Evolutionary conservation across 2,888 invertebrate genomes (phyloP), one percentile per base, ranked within the genome.

Genomic region (Labia minor): DNA sequence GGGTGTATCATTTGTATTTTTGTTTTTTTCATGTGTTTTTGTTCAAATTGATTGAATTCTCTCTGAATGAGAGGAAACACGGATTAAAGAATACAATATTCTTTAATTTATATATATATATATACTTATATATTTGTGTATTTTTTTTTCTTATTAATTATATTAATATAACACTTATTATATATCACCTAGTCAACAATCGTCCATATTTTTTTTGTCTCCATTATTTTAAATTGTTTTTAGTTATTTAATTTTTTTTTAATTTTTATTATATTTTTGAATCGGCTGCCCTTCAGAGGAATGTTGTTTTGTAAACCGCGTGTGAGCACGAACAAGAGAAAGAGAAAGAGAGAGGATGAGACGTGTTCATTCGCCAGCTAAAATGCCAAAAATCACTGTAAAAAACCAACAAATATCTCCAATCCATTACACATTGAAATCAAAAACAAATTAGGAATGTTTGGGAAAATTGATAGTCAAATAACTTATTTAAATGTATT

Each of bases 121-220:
- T n/a, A n/a, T n/a, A n/a, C n/a, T n/a, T n/a, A n/a, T n/a, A 33
- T 33, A 8, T 33, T n/a, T n/a, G n/a, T n/a, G 8, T 26, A 26
- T 26, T 26, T 6, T 26, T 26, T 26, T 6, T 26, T 26, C 8
- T 26, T 26, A 26, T 26, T 49, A 49, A 49, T 49, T 49, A 16
- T 49, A 49, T 49, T 49, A 49, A 49, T 49, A 49, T 49, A 49
- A 49, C 49, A 49, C 49, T 49, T 49, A 49, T 49, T 49, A 49
- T 49, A n/a, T 49, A 49, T 49, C 49, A 49, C 49, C 49, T 49
- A 49, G 49, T 49, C 49, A 49, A 49, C 49, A 49, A 49, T 49
- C 49, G 49, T 49, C 49, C 49, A 49, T n/a, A 16, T 49, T 11
- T 49, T 49, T 49, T n/a, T 49, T 49, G 14, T 49, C 6, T 33